Evolutionary conservation across 1,140 invertebrate genomes (phyloP).

Genomic region (Drosophila bocki): DNA sequence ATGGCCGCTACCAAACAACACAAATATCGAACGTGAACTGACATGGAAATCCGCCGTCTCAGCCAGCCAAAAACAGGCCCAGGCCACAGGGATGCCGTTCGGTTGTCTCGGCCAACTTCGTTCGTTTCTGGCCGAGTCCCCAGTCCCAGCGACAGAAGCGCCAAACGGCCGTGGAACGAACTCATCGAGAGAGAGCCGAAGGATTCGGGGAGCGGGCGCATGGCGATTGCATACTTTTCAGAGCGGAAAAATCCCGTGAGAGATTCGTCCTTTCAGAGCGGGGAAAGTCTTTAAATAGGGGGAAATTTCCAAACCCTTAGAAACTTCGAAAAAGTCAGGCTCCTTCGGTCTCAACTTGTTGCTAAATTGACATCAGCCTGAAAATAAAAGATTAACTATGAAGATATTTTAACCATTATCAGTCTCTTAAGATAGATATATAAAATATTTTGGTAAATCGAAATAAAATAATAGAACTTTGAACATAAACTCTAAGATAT

Average conservation of each 20-base stretch:
- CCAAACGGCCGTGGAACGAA: slow-evolving; percentile 49
- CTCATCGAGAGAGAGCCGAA: slow-evolving; percentile 3
- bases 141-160: slow-evolving; percentile 26
- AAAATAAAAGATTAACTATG: not conserved
- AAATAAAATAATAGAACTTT: no score
- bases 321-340: slow-evolving; percentile 7
- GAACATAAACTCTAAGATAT: no score
- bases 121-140: slow-evolving; percentile 17
- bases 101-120: slow-evolving; percentile 26
- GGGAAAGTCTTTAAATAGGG: not conserved
- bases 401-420: not conserved
- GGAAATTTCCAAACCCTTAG: slow-evolving; percentile 7
- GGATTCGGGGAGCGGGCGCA: slow-evolving; percentile 40
- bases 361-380: slow-evolving; percentile 2
- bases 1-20: slow-evolving; percentile 78
- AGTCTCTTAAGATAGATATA: no score
- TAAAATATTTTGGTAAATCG: no score
- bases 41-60: slow-evolving; percentile 63
- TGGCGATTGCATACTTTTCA: slow-evolving; percentile 17
- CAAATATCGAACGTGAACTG: slow-evolving; percentile 84
- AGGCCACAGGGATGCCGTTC: slow-evolving; percentile 46
- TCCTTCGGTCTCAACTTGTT: slow-evolving; percentile 25
- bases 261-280: not conserved
- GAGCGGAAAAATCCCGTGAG: not conserved
- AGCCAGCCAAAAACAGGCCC: slow-evolving; percentile 61